Evolutionary conservation across 2,888 invertebrate species (phyloP), one percentile per base, ranked within the genome.

Genomic region (Helicoverpa assulta): DNA sequence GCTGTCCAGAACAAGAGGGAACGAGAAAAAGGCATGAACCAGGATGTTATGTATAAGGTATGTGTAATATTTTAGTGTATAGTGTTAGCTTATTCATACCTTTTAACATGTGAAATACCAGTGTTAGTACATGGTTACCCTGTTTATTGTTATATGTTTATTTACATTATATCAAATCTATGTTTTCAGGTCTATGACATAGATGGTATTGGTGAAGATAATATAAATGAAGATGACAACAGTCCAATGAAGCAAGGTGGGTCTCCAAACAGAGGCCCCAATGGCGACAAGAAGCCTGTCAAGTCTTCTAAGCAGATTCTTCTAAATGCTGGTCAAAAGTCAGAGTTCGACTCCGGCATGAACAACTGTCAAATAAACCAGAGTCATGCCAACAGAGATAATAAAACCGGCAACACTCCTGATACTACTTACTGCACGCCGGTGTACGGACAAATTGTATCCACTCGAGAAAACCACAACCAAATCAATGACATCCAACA

Each of bases 1-100:
- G 97, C 97, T 0, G 97, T 97, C 2, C 97, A 97, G 81, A 95
- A 94, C 65, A 96, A 96, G 78, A 90, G 96, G 59, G 96, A 97
- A 68, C 79, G 96, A 50, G 96, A 96, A 76, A 96, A 96, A 69
- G 94, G 94, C 14, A 81, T 93, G 82, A 94, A 81, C 54, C 94
- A 93, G 62, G 93, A 95, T 88, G 89, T 95, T 63, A 95, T 95
- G 95, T 95, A 95, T 82, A 95, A 95, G 93, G 95, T 95, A 81
- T 12, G 57, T 64, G 58, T 7, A 0, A 43, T 74, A 37, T 68
- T 59, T 26, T 4, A 26, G 26, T 26, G n/a, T n/a, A n/a, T 26
- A 26, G 2, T 26, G 2, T 26, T 4, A 2, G 4, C 26, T 2
- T 26, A 26, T 26, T 26, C 26, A 26, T 2, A 26, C 4, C 2